Conservation (phyloP, 2,797 vertebrate genomes). For the Oreochromis grahami region DNA sequence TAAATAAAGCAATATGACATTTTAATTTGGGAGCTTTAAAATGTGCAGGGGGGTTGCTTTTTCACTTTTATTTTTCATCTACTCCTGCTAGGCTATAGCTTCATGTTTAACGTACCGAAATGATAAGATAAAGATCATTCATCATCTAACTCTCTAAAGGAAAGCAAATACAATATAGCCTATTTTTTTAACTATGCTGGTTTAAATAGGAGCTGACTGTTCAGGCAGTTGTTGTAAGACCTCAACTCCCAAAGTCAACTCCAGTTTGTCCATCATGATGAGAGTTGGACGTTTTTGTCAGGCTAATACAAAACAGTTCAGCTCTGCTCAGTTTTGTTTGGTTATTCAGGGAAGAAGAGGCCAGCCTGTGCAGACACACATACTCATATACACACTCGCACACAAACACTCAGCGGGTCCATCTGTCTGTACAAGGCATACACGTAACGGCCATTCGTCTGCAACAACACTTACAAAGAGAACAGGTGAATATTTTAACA, state of each 20-base stretch:
- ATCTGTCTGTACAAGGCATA: slow-evolving; percentile 39
- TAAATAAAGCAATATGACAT: neutral
- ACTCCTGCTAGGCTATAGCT: neutral
- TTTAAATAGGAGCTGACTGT: neutral
- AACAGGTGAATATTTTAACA: slow-evolving; percentile 72
- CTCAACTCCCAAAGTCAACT: neutral
- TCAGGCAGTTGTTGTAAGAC: neutral
- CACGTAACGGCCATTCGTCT: slow-evolving; percentile 6
- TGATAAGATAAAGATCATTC: neutral
- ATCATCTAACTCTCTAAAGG: neutral
- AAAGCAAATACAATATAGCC: neutral
- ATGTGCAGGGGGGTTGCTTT: neutral
- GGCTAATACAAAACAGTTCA: neutral
- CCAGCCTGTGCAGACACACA: neutral
- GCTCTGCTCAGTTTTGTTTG: neutral
- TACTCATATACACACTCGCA: neutral
- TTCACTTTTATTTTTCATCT: neutral
- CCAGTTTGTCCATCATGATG: neutral
- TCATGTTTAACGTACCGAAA: neutral
- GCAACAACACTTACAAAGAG: slow-evolving; percentile 49
- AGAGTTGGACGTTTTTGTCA: neutral
- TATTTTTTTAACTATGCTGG: neutral
- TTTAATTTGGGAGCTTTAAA: neutral
- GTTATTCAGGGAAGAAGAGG: neutral
- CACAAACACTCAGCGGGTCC: neutral